Base-by-base conservation (phyloP, 2,888 invertebrate species). In the Sinodicranocentrus sp. region DNA sequence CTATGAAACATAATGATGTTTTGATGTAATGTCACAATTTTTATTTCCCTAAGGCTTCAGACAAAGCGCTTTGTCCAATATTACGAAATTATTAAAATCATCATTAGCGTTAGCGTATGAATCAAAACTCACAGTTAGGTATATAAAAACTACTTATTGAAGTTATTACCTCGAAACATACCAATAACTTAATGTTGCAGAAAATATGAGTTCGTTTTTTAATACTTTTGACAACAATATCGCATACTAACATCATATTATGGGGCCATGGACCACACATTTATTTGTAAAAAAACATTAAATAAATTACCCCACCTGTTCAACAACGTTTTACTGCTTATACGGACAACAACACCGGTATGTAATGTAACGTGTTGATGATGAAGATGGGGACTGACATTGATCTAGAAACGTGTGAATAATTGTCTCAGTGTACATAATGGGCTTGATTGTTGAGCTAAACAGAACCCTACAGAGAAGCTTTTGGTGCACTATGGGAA, bases 361-460 rank as follows among this genome's bases (percentile, higher is more conserved):
- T 43, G 54, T 71, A 19, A 15, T 54, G 71, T 71, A 71, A 71
- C n/a, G 33, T 33, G 57, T 28, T 65, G 44, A 65, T 17, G 65
- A 54, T 76, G 33, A 63, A 19, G 75, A 67, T 76, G 65, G 67
- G 28, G 77, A 13, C 59, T 77, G 77, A 77, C 77, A 77, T 77
- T 77, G 77, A 77, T 77, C 68, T 77, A 77, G 68, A 77, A 68
- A 68, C 77, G 77, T 77, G 77, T 77, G 77, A 77, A 77, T 77
- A 77, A 77, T 77, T 77, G 77, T 77, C 67, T 77, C 77, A 77
- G 17, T 77, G 59, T 77, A 77, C 59, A 68, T 68, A 77, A 77
- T 77, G 68, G 26, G 68, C 59, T 77, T 68, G 68, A 68, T 77
- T 77, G 77, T 44, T 59, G 23, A 54, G 48, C n/a, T 39, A 39